Evolutionary conservation across 1,140 invertebrate genomes (phyloP).

Genomic region (Yoshiicerus persimilis): DNA sequence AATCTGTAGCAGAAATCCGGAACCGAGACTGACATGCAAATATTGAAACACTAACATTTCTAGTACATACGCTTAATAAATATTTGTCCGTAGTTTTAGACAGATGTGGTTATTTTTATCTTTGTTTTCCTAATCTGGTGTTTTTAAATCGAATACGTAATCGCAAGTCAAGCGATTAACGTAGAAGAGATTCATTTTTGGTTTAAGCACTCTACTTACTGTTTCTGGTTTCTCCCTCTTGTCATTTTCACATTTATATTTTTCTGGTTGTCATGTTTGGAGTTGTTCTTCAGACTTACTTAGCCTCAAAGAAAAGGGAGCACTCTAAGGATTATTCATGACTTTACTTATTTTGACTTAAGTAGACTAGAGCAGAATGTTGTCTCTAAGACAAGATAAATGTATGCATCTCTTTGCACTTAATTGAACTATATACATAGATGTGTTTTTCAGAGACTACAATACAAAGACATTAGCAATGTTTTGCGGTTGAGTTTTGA

Average conservation of each 20-base stretch:
- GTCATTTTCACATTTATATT: constrained; percentile 10
- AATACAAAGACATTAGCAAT: no score
- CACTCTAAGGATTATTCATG: constrained; percentile 17
- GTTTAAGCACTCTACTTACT: not conserved
- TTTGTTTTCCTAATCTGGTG: no score
- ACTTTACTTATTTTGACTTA: not conserved
- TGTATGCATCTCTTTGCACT: not conserved
- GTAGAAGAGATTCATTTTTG: not conserved
- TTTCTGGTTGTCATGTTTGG: not conserved
- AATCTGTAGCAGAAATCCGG: no score
- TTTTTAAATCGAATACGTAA: no score
- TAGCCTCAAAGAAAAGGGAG: not conserved
- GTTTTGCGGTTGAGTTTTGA: no score
- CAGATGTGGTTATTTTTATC: no score
- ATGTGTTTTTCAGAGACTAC: no score
- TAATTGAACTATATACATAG: not conserved
- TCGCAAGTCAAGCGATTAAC: not conserved
- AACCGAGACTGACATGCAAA: no score
- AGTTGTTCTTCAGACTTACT: not conserved
- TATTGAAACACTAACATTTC: no score
- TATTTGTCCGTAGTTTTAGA: no score
- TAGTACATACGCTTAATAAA: no score
- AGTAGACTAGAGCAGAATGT: not conserved
- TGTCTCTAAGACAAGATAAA: not conserved
- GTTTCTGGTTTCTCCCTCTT: not conserved